Base-by-base conservation (phyloP, 2,797 vertebrate genomes). In the Pagetopsis macropterus region DNA sequence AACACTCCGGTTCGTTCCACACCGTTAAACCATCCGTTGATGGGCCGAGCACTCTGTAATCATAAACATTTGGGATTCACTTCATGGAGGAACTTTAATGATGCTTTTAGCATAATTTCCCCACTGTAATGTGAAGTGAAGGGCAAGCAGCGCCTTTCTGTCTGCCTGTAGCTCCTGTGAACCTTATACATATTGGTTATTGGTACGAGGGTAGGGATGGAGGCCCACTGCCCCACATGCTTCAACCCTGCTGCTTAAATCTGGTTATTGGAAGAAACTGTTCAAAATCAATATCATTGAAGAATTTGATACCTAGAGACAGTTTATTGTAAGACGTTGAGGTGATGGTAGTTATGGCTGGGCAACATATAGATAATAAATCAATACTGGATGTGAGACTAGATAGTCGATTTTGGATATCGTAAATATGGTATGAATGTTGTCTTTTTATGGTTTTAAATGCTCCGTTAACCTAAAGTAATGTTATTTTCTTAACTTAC, bases 51-150 rank as follows among this genome's bases (percentile, higher is more conserved):
- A 21, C 56, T 40, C 71, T 61, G 80, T 88, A 84, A 83, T 85
- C 79, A 86, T 82, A 89, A 90, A 93, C 85, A 91, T 89, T 90
- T 88, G 82, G 76, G 81, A 89, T 90, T 90, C 81, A 81, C 85
- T 87, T 89, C 76, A 88, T 86, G 84, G 82, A 84, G 81, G 74
- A 66, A 84, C 81, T 87, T 86, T 91, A 90, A 91, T 82, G 85
- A 89, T 61, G 87, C 86, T 90, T 90, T 92, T 88, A 88, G 88
- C 82, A 88, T 85, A 84, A 88, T 89, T 89, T 74, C 65, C 71
- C 78, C 57, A 41, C 78, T 69, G 72, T 85, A 82, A 76, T 84
- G 76, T 71, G 84, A 90, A 80, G 71, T 87, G 87, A 89, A 89
- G 89, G 88, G 83, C 86, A 77, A 75, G 78, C 70, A 76, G 77